Evolutionary conservation across 2,113 vertebrate genomes (phyloP), one percentile per base, ranked within the genome.

Genomic region (Gyps fulvus): DNA sequence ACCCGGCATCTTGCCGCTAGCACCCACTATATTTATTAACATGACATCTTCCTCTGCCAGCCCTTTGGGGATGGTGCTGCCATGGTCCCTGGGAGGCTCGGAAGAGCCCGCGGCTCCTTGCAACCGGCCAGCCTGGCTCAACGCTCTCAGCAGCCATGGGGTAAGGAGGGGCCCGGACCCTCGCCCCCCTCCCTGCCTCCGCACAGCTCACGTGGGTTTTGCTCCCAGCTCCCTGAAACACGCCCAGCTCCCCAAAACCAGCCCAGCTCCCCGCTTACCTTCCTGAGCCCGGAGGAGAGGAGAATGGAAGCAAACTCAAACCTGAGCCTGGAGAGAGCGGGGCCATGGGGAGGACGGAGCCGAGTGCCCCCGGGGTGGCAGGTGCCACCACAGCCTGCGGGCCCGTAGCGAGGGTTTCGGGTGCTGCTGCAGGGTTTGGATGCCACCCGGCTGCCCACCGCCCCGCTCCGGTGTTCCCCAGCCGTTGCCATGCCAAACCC

Each of bases 331-430:
- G 32, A 23, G 58, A 5, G 4, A 32, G 38, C 2, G 0, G 13
- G 38, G 69, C 20, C 3, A 1, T 2, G 29, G 55, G 10, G 57
- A 27, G 27, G n/a, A 43, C 2, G 16, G 9, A 80, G 61, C 31
- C 2, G 8, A n/a, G 66, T 8, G 34, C 13, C 57, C 40, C 1
- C 2, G 0, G 47, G 27, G 10, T 38, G 73, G 52, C 34, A 16
- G n/a, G 40, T 45, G 57, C 18, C 32, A 4, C 59, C 3, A 6
- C 4, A 29, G 14, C 23, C 82, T 31, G 1, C 0, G 4, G 72
- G 10, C 18, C 1, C 5, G 32, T 29, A 59, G 54, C 0, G 3
- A 29, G 63, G 49, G 27, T 4, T 77, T 32, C 0, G 5, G 70
- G 55, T 55, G 74, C 38, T 2, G 0, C 15, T 3, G 5, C 19